These are phyloP conservation scores for Alethe diademata DNA, from an alignment of 2,113 vertebrate species.

Conservation along the genomic window DNA sequence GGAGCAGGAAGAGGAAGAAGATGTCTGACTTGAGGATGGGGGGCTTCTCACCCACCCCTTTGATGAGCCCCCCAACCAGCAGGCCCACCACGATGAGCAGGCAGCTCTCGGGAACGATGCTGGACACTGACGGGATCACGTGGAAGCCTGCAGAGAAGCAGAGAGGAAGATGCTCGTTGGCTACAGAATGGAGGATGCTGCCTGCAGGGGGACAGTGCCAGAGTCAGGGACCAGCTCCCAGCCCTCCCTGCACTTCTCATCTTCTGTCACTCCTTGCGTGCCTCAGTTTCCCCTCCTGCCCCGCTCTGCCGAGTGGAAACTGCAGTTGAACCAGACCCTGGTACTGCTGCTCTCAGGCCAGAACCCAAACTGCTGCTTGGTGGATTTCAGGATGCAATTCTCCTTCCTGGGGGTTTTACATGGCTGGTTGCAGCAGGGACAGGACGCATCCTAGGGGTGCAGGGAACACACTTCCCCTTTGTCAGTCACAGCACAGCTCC, in stretches of 20 bases:
- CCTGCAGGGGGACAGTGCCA: neutral
- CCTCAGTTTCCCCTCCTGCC: neutral
- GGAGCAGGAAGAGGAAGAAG: conserved; percentile 95
- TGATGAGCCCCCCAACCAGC: conserved; percentile 91
- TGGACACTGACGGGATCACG: conserved; percentile 86
- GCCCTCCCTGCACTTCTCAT: neutral
- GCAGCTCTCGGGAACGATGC: conserved; percentile 95
- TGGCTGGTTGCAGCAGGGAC: neutral
- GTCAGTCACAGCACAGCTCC: neutral
- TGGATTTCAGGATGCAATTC: neutral
- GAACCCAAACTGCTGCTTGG: neutral
- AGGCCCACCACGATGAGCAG: conserved; percentile 94
- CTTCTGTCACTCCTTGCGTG: neutral
- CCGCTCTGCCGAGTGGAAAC: neutral
- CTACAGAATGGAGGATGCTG: neutral
- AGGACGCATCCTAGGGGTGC: neutral
- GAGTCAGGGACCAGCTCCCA: neutral
- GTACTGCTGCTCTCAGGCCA: neutral
- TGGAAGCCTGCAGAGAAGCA: conserved; percentile 85
- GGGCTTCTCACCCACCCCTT: conserved; percentile 82
- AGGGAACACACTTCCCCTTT: neutral
- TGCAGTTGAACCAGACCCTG: neutral
- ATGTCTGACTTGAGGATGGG: conserved; percentile 81
- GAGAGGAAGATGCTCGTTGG: neutral
- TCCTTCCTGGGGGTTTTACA: neutral